Percentiles rank a stretch among this genome's conserved stretches.
Conservation (phyloP, 64 coral and sea anemone species). For the Dendronephthya gigantea region DNA sequence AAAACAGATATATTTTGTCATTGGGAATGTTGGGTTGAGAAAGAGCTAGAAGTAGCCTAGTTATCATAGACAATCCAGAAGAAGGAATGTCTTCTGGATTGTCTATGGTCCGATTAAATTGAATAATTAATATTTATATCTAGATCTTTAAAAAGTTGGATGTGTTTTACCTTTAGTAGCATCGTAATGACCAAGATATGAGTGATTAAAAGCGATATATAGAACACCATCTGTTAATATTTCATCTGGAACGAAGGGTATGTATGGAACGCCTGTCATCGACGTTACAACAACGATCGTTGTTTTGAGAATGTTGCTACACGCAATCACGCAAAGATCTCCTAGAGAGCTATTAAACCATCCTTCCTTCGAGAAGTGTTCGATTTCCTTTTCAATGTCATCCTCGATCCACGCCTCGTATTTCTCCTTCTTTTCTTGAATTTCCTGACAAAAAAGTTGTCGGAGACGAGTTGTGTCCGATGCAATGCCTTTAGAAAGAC, state of each 20-base stretch:
- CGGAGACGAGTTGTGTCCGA: neutral
- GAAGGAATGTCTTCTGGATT: too few species aligned
- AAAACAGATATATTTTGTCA: too few species aligned
- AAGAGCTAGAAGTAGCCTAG: too few species aligned
- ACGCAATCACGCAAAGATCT: conserved; percentile 35
- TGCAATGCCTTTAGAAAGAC: neutral
- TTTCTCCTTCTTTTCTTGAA: conserved; percentile 1
- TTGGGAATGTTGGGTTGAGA: too few species aligned
- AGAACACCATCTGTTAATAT: conserved; percentile 4
- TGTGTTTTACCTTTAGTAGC: conserved; percentile 28
- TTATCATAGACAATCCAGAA: too few species aligned
- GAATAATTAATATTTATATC: too few species aligned
- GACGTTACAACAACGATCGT: conserved; percentile 44
- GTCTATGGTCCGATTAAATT: too few species aligned
- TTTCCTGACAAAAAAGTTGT: conserved; percentile 32
- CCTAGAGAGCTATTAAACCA: conserved; percentile 49
- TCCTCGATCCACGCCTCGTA: conserved; percentile 29
- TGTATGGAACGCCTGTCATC: conserved; percentile 9
- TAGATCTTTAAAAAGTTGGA: too few species aligned
- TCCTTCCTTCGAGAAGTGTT: conserved; percentile 30
- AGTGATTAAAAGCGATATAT: conserved; percentile 45
- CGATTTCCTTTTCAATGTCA: conserved; percentile 15
- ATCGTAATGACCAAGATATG: conserved; percentile 53
- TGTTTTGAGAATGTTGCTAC: conserved; percentile 27
- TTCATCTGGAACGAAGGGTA: conserved; percentile 40